These are phyloP conservation scores for Disparrhopalites patrizii DNA, from an alignment of 2,888 invertebrate genomes.

Conservation along the genomic window DNA sequence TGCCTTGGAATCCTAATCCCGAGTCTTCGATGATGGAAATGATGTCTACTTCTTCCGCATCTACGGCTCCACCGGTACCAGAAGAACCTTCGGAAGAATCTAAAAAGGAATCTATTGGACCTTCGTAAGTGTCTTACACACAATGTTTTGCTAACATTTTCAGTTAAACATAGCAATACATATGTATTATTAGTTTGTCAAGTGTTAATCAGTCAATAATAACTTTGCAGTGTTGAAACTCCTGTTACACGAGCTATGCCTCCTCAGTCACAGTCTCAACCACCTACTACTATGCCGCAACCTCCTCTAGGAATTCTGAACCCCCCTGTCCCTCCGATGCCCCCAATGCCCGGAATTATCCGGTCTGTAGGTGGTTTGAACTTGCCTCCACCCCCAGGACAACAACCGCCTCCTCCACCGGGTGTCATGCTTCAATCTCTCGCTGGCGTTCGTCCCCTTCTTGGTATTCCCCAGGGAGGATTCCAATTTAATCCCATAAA, in stretches of 20 bases:
- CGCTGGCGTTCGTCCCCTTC: constrained; percentile 38
- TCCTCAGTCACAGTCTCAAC: constrained; percentile 40
- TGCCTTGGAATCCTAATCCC: constrained; percentile 45
- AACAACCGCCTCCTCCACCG: constrained; percentile 25
- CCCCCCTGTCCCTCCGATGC: constrained; percentile 45
- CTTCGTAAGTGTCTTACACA: constrained; percentile 20
- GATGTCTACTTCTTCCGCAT: constrained; percentile 45
- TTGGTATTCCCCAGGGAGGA: constrained; percentile 40
- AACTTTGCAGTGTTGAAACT: not conserved
- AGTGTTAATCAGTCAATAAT: not conserved
- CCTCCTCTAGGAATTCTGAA: constrained; percentile 36
- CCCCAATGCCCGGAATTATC: constrained; percentile 52
- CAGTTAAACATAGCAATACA: not conserved
- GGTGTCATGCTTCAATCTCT: constrained; percentile 18
- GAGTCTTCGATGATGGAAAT: constrained; percentile 43
- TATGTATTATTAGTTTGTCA: not conserved
- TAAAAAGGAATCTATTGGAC: constrained; percentile 50
- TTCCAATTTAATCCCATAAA: constrained; percentile 41
- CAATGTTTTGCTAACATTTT: not conserved
- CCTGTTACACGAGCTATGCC: constrained; percentile 30
- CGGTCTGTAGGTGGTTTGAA: constrained; percentile 45
- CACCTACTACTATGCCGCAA: constrained; percentile 48
- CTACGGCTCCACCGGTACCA: constrained; percentile 46
- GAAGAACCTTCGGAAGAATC: constrained; percentile 53
- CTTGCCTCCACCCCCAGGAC: constrained; percentile 52